Conservation (phyloP, 2,888 invertebrate genomes). For the Perithous albicinctus region DNA sequence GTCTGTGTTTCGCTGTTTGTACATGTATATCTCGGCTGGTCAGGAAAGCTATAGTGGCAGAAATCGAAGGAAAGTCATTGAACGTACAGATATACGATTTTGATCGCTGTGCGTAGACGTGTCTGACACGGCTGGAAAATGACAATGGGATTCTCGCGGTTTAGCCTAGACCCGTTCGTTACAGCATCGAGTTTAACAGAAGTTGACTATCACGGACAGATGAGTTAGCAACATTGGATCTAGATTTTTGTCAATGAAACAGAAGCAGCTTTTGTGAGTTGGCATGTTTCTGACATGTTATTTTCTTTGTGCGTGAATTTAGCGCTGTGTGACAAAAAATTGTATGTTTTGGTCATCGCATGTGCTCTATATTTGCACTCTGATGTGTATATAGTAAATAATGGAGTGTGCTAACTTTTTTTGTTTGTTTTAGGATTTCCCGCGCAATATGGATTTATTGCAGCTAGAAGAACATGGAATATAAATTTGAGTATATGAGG, state of each 20-base stretch:
- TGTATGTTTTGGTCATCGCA: too few species aligned
- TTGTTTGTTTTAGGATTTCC: too few species aligned
- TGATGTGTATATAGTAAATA: too few species aligned
- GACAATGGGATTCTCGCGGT: conserved; percentile 26
- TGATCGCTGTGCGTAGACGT: neutral
- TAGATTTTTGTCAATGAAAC: neutral
- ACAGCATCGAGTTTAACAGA: neutral
- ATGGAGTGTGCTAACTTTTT: too few species aligned
- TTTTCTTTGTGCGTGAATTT: too few species aligned
- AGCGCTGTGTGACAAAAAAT: too few species aligned
- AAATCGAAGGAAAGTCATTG: conserved; percentile 43
- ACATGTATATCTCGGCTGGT: neutral
- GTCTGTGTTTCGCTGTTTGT: neutral
- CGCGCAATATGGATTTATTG: too few species aligned
- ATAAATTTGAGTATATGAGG: too few species aligned
- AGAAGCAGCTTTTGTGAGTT: too few species aligned
- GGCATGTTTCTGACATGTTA: too few species aligned
- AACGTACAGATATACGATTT: conserved; percentile 33
- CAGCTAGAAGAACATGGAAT: too few species aligned
- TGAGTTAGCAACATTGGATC: neutral
- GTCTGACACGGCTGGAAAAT: conserved; percentile 40
- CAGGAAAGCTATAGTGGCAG: neutral
- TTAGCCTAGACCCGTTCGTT: neutral
- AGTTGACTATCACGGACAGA: neutral
- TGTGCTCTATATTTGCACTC: too few species aligned